Conservation (phyloP, 2,888 invertebrate genomes). For the Nasonia oneida region DNA sequence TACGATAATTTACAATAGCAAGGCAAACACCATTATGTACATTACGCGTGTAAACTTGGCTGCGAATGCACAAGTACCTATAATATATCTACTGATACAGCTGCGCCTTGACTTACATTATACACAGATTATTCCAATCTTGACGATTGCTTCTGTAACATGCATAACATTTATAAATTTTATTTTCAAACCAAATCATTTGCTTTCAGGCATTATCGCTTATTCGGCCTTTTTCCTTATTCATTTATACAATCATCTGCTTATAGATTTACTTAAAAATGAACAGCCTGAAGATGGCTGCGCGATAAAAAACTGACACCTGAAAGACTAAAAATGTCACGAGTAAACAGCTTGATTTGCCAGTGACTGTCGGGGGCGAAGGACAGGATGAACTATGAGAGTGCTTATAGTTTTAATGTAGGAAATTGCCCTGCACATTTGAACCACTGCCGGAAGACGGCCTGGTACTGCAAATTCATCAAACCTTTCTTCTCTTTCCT, state of each 20-base stretch:
- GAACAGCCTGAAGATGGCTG: constrained; percentile 32
- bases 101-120: neutral
- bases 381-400: constrained; percentile 71
- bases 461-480: constrained; percentile 70
- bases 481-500: constrained; percentile 73
- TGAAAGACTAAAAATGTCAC: constrained; percentile 23
- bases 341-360: constrained; percentile 12
- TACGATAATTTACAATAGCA: no score
- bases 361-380: constrained; percentile 23
- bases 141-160: constrained; percentile 34
- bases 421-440: constrained; percentile 68
- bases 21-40: no score
- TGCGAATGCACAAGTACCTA: no score
- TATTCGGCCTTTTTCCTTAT: neutral
- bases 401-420: constrained; percentile 68
- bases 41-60: no score
- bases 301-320: neutral
- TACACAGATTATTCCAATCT: constrained; percentile 27
- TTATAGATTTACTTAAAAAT: neutral
- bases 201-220: neutral
- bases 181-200: constrained; percentile 37
- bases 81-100: no score
- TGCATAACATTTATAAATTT: constrained; percentile 49
- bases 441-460: constrained; percentile 63
- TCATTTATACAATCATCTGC: neutral